Base-by-base conservation (phyloP, 2,888 invertebrate species). In the Eubasilissa splendida region DNA sequence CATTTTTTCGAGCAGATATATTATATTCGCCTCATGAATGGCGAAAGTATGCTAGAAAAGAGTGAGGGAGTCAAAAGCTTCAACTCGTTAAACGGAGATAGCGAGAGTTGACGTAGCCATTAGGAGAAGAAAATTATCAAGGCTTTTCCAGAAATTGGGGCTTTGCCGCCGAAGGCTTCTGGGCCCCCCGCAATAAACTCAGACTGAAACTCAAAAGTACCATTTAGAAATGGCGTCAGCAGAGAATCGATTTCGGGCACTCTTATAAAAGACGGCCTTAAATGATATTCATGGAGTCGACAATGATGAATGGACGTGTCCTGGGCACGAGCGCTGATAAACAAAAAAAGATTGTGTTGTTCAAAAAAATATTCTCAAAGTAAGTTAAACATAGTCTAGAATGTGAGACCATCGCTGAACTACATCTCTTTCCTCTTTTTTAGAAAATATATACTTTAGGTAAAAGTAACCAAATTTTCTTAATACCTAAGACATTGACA, bases 101-200 rank as follows among this genome's bases (percentile, higher is more conserved):
- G 77, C 75, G 77, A 79, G 58, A 79, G 81, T 81, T 71, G 81
- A 81, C 81, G 75, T 81, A 66, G 76, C 79, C 81, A 81, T 81
- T 81, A 79, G 22, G 54, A 54, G 70, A 70, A 52, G 53, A 31
- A 70, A 70, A 70, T 70, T 70, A 70, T 70, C 70, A 54, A 53
- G 54, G 70, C 70, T 70, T 70, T 70, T 70, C 70, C 70, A 70
- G 70, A 70, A 70, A 54, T 70, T 70, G 70, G 22, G 70, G 54
- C 53, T 70, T 70, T 70, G 22, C 33, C 54, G 5, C 53, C 31
- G 53, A 9, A 22, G 54, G 11, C 70, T 70, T 31, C 53, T 22
- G 33, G 70, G 31, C 70, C 50, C 14, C 58, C n/a, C 50, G 50
- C 50, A 42, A 68, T 68, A 68, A 42, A 52, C 68, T 68, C 50